phyloP scores from a whole-genome alignment of 2,113 vertebrate genomes.

The Myiopsitta monachus region DNA sequence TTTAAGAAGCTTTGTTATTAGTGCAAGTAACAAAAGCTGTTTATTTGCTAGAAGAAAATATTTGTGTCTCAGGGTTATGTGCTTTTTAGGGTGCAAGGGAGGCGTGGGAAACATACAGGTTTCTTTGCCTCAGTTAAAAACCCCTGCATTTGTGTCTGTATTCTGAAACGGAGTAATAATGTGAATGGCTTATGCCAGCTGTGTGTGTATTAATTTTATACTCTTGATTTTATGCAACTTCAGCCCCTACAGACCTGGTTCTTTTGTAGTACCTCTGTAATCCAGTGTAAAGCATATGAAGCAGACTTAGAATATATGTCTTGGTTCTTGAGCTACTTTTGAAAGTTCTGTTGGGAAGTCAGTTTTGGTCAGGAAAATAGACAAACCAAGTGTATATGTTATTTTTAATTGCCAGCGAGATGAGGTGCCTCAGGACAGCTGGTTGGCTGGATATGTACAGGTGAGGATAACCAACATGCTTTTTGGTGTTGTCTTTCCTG shows the following conservation, averaged over 20 bases:
- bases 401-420: not conserved
- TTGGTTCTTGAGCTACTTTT: not conserved
- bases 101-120: not conserved
- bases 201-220: not conserved
- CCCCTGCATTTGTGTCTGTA: fast-evolving
- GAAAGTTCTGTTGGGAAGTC: not conserved
- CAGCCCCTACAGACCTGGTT: not conserved
- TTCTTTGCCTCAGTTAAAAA: not conserved
- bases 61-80: not conserved
- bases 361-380: not conserved
- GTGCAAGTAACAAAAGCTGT: not conserved
- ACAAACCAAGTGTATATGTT: not conserved
- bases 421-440: not conserved
- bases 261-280: not conserved
- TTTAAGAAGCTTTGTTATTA: not conserved
- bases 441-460: not conserved
- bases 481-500: not conserved
- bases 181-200: not conserved
- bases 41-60: not conserved
- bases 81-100: not conserved
- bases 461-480: not conserved
- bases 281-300: not conserved
- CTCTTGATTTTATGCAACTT: not conserved
- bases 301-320: not conserved
- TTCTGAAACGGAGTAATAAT: not conserved